These are phyloP conservation scores for Tenualosa ilisha DNA, from an alignment of 2,797 vertebrate species.

Conservation along the genomic window DNA sequence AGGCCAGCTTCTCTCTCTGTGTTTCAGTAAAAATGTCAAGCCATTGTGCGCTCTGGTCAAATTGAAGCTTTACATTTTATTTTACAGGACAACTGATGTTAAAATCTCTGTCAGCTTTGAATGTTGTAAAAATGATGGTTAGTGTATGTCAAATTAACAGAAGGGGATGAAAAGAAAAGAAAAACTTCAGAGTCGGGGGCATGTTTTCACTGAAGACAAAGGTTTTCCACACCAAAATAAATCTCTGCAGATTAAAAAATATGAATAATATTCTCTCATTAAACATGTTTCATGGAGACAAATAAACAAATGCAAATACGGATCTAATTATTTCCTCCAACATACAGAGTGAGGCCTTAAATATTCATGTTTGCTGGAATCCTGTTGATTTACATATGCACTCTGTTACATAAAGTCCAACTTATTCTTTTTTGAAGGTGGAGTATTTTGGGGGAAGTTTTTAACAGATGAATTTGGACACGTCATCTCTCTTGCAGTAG, in stretches of 20 bases:
- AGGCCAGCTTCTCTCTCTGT: constrained; percentile 71
- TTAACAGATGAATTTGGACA: background rate
- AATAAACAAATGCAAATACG: constrained; percentile 79
- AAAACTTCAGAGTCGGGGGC: constrained; percentile 22
- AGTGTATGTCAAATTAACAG: background rate
- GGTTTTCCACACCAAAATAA: constrained; percentile 49
- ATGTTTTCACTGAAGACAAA: constrained; percentile 44
- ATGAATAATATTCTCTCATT: constrained; percentile 73
- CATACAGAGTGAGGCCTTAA: constrained; percentile 64
- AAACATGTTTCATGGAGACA: constrained; percentile 71
- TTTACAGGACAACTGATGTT: constrained; percentile 68
- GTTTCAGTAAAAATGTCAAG: constrained; percentile 73
- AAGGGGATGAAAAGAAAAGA: background rate
- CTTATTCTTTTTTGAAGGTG: constrained; percentile 44
- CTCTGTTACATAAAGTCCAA: constrained; percentile 38
- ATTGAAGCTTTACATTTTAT: constrained; percentile 64
- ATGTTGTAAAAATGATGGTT: background rate
- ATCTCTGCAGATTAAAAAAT: constrained; percentile 62
- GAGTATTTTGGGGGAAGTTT: constrained; percentile 26
- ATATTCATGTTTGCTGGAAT: constrained; percentile 72
- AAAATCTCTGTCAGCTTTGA: constrained; percentile 26
- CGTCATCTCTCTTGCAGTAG: background rate
- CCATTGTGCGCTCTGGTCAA: constrained; percentile 73
- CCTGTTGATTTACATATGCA: constrained; percentile 56
- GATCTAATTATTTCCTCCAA: constrained; percentile 70